Evolutionary conservation across 2,797 vertebrate genomes (phyloP), one percentile per base, ranked within the genome.

Genomic region (Premnoplex brunnescens): DNA sequence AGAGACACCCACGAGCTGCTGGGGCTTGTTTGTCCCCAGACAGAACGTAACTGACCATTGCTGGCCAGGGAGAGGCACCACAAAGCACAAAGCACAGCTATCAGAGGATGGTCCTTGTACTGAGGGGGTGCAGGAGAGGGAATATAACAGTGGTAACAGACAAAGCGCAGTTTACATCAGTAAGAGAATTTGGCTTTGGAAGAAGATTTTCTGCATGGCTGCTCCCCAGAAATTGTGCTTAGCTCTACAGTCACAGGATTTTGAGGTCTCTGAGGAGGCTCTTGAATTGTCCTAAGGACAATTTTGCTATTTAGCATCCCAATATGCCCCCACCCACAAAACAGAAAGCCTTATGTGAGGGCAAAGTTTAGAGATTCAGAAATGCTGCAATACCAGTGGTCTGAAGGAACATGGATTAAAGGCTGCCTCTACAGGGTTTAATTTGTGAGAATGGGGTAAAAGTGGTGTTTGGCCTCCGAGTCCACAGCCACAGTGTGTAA

Each of bases 121-220:
- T 44, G 37, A 71, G 24, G 48, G 36, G 8, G 46, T n/a, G 26
- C 22, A 24, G 49, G 75, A 79, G 36, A 30, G 8, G 37, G 39
- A 72, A 48, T 46, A 56, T 64, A 27, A 81, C 77, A 73, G 63
- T 68, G 14, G 41, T 64, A 63, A 80, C 46, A 88, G 14, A 89
- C 62, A 92, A 92, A 90, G 87, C 5, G 0, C 37, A 73, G 22
- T 90, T 91, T 81, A 56, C 76, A 46, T 56, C 79, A 85, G 1
- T 55, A 81, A 67, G 64, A 78, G 48, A 80, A 85, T 82, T 60
- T 73, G 48, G 36, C 79, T 67, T 60, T 87, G 49, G 89, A 76
- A 78, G 89, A 91, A 88, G 76, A 60, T 86, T 92, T 95, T 92
- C 30, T 96, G 66, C 73, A 32, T 72, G 63, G 52, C 66, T 90